phyloP scores from a whole-genome alignment of 2,888 invertebrate genomes.

The Ophion costatus region DNA sequence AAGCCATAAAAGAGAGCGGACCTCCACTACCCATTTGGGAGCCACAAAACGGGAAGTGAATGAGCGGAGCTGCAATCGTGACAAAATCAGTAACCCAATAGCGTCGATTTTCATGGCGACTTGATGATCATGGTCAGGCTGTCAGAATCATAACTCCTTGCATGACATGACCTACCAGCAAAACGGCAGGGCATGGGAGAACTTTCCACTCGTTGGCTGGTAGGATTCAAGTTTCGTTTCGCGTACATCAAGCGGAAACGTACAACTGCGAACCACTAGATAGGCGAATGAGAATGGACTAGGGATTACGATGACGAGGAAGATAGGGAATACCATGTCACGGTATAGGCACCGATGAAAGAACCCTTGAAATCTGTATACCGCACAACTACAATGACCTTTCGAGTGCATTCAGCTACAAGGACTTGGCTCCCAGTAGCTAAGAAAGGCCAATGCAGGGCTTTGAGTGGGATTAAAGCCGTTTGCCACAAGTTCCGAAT shows the following conservation, averaged over 20 bases:
- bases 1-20: too few species aligned
- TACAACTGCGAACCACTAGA: not conserved
- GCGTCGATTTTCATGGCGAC: not conserved
- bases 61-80: not conserved
- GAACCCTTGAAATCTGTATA: slow-evolving; percentile 8
- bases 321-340: not conserved
- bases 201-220: not conserved
- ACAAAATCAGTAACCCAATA: not conserved
- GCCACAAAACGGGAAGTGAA: not conserved
- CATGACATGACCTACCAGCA: not conserved
- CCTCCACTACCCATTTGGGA: too few species aligned
- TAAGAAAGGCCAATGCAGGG: not conserved
- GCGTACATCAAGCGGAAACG: not conserved
- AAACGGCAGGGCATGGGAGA: not conserved
- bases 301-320: slow-evolving; percentile 7
- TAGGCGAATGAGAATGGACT: not conserved
- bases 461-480: not conserved
- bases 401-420: not conserved
- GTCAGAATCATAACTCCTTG: not conserved
- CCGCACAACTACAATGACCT: slow-evolving; percentile 3
- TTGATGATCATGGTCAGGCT: not conserved
- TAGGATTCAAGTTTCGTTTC: not conserved
- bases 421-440: not conserved
- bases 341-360: slow-evolving; percentile 2
- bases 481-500: not conserved